Base-by-base conservation (phyloP, 2,113 vertebrate genomes). In the Oreotrochilus melanogaster region DNA sequence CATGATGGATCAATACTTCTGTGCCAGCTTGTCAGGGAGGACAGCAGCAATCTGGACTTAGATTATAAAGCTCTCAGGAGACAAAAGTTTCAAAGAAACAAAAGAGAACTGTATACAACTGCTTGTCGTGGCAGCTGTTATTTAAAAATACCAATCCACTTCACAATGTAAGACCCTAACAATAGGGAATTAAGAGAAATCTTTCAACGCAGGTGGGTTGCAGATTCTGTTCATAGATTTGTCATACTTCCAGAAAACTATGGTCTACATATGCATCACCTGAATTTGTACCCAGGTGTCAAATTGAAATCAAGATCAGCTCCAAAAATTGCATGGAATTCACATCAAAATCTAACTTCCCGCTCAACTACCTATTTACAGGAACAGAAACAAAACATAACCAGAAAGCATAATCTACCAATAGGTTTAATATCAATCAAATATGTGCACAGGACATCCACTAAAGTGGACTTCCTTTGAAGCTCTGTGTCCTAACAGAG, bases 41-140 rank as follows among this genome's bases (percentile, higher is more conserved):
- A 92, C 39, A 86, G 76, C 48, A 73, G 35, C 83, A 93, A 94
- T 95, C 65, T 92, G 92, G 79, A 78, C 10, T 91, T 86, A 35
- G 71, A 62, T 79, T 90, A 65, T 7, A 84, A 16, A 72, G 27
- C 35, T 83, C 83, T 78, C 91, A 48, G 56, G 72, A 90, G 86
- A 83, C 25, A 69, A 24, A 42, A 58, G 42, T 33, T 86, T 64
- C 13, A 65, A 45, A 18, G 42, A 50, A 56, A 1, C 25, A 47
- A 62, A 93, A 1, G 6, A 58, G 15, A 66, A 42, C 50, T 65
- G 18, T 16, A 35, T 35, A 39, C 12, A 70, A 37, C 30, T 61
- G 7, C 19, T 88, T 88, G 22, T 65, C 35, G 4, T 73, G 50
- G 69, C 66, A 94, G 23, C 10, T 78, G 53, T 64, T 92, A 53